Evolutionary conservation across 1,140 invertebrate species (phyloP).

Genomic region (Fragariocoptes setiger): DNA sequence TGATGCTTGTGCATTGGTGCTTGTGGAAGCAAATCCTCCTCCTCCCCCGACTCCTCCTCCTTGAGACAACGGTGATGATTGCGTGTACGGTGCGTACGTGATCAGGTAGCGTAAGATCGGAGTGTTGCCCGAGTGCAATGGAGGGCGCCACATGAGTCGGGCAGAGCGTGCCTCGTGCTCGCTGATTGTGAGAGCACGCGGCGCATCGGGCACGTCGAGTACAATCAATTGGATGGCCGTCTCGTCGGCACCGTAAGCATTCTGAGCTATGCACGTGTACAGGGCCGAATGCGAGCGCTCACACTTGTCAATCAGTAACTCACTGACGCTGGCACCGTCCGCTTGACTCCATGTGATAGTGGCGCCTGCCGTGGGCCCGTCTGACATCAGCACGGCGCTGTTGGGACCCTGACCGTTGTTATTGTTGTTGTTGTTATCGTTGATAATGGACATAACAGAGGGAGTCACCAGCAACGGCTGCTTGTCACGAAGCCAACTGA

Average conservation of each 20-base stretch:
- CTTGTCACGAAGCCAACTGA: slow-evolving; percentile 16
- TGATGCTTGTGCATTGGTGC: not conserved
- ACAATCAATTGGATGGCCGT: slow-evolving; percentile 18
- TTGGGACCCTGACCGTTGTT: too few species aligned
- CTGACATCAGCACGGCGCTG: too few species aligned
- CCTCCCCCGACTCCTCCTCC: not conserved
- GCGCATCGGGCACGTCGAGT: slow-evolving; percentile 21
- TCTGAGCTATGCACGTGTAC: slow-evolving; percentile 18
- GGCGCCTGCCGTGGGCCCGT: not conserved
- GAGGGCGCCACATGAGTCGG: slow-evolving; percentile 17
- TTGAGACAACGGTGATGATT: too few species aligned
- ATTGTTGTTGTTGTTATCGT: slow-evolving; percentile 7
- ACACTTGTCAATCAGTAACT: slow-evolving; percentile 15
- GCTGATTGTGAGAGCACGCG: slow-evolving; percentile 16
- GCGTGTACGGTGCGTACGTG: slow-evolving; percentile 14
- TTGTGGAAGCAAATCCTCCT: not conserved
- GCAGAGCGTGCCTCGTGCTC: slow-evolving; percentile 16
- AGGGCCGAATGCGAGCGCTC: slow-evolving; percentile 18
- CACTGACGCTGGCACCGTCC: slow-evolving; percentile 7
- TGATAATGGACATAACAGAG: too few species aligned
- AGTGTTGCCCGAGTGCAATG: slow-evolving; percentile 21
- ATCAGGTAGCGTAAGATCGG: slow-evolving; percentile 19
- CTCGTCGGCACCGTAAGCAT: slow-evolving; percentile 16
- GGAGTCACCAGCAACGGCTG: slow-evolving; percentile 9
- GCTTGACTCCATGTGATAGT: slow-evolving; percentile 2